phyloP scores from a whole-genome alignment of 2,113 vertebrate species.

The Psittacula cyanocephala region DNA sequence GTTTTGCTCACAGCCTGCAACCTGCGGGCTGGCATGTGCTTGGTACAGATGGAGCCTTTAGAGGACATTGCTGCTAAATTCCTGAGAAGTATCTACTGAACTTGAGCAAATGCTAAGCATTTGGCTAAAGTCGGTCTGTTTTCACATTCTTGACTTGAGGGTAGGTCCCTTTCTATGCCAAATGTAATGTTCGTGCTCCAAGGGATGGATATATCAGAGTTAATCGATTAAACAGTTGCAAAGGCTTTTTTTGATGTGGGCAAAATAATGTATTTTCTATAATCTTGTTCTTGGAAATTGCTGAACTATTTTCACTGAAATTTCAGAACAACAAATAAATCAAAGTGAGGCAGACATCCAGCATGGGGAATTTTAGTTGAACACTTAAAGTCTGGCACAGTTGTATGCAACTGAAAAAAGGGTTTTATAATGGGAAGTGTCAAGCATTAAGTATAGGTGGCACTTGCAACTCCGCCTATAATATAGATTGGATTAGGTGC shows the following conservation, averaged over 20 bases:
- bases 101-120: not conserved
- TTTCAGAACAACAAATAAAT: constrained; percentile 56
- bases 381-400: constrained; percentile 31
- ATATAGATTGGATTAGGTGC: constrained; percentile 17
- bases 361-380: constrained; percentile 17
- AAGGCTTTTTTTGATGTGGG: not conserved
- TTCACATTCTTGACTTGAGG: not conserved
- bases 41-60: not conserved
- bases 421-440: constrained; percentile 45
- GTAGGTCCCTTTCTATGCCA: not conserved
- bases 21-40: not conserved
- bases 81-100: not conserved
- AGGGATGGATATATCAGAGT: not conserved
- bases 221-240: not conserved
- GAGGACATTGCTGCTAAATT: not conserved
- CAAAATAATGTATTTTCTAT: not conserved
- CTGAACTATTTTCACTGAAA: constrained; percentile 44
- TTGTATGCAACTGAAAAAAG: constrained; percentile 27
- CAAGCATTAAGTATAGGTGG: constrained; percentile 57
- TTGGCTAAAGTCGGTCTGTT: not conserved
- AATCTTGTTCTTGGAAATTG: constrained; percentile 38
- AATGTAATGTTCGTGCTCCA: not conserved
- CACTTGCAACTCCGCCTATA: constrained; percentile 41
- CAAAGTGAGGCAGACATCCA: constrained; percentile 36
- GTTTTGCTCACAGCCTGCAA: not conserved